Evolutionary conservation across 2,888 invertebrate species (phyloP).

Genomic region (Caenorhabditis zanzibari): DNA sequence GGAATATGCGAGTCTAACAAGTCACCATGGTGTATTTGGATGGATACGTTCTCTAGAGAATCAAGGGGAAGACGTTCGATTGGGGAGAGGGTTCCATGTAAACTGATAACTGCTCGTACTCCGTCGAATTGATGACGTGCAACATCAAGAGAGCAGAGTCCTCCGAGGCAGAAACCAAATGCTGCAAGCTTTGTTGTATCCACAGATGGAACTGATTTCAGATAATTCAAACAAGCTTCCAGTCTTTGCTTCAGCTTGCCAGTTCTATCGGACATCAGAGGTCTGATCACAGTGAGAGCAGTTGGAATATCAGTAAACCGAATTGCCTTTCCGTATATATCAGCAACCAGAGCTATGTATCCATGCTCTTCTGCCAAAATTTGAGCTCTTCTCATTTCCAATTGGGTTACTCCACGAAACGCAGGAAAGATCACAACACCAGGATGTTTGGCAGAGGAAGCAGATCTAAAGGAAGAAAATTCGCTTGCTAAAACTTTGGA

Average conservation of each 20-base stretch:
- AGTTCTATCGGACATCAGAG: conserved; percentile 68
- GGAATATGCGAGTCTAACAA: conserved; percentile 75
- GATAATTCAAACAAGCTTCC: conserved; percentile 65
- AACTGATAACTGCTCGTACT: conserved; percentile 28
- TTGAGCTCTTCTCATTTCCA: conserved; percentile 72
- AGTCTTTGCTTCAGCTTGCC: conserved; percentile 71
- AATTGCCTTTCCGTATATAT: conserved; percentile 79
- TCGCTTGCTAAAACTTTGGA: not conserved
- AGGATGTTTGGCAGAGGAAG: conserved; percentile 39
- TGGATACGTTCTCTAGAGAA: not conserved
- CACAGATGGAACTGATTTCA: conserved; percentile 43
- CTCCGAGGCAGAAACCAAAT: conserved; percentile 44
- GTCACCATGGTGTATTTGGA: conserved; percentile 78
- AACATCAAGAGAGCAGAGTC: conserved; percentile 34
- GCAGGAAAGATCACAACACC: conserved; percentile 77
- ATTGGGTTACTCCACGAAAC: conserved; percentile 73
- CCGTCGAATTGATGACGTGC: conserved; percentile 21
- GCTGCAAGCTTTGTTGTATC: conserved; percentile 2
- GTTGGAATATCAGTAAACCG: conserved; percentile 67
- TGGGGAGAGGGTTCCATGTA: conserved; percentile 46
- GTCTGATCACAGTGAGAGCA: conserved; percentile 66
- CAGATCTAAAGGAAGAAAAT: conserved; percentile 45
- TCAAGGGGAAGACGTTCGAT: conserved; percentile 28
- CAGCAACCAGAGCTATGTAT: conserved; percentile 76
- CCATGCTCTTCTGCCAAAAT: conserved; percentile 66